Evolutionary conservation across 2,888 invertebrate genomes (phyloP), one percentile per base, ranked within the genome.

Genomic region (Metopia argyrocephala): DNA sequence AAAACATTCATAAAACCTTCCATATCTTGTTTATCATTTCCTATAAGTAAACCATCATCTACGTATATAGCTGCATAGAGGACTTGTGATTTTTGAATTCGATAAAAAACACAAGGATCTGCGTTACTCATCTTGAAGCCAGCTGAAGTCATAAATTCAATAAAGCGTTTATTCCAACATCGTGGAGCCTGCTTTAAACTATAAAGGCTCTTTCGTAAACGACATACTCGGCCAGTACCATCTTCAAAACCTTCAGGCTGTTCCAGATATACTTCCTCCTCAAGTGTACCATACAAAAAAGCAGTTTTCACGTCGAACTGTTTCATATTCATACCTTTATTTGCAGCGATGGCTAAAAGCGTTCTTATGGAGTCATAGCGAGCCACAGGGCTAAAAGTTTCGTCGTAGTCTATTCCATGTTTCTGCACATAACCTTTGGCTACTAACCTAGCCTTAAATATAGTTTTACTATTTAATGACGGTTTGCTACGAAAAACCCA

Each of bases 31-130:
- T 69, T 28, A 46, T 79, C 54, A 6, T 4, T 57, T 28, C 25
- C 61, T 50, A 79, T 83, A 25, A 85, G 76, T 5, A 85, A 50
- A 5, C 84, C 84, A 79, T 85, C 85, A 65, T 86, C 86, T 23
- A 87, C 84, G 76, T 85, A 86, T 28, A 86, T 83, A 5, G 84
- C 84, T 38, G 64, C 27, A 50, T 65, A 50, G 9, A 65, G 3
- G 85, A 28, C 5, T 85, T 76, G 45, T 79, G 48, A 38, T 23
- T 15, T 21, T 7, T 31, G 15, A 15, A 54, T 48, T 61, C 45
- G 21, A 64, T 61, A 31, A 76, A 59, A 86, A 45, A 87, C 82
- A 75, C 87, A 86, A 12, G 84, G 78, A 76, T 88, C 86, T 6
- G 82, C 46, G 25, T 21, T 62, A 38, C 50, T 50, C 15, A 48